Conservation (phyloP, 2,797 vertebrate genomes). For the Anguilla anguilla region DNA sequence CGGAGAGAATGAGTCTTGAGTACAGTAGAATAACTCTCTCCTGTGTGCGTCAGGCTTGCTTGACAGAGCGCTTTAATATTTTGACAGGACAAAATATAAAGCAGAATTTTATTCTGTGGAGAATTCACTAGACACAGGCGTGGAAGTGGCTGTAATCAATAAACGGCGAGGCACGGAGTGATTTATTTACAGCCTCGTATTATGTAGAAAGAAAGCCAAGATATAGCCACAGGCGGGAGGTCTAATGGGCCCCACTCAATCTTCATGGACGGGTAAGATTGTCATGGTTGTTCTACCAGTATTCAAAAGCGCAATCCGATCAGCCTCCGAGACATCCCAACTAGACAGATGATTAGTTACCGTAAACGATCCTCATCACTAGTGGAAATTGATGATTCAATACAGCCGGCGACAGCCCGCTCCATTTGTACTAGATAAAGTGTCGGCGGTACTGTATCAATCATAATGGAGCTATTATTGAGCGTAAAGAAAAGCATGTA, state of each 20-base stretch:
- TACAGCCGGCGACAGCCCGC: slow-evolving; percentile 94
- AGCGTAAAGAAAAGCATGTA: slow-evolving; percentile 94
- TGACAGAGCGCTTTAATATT: slow-evolving; percentile 95
- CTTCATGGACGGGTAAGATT: slow-evolving; percentile 89
- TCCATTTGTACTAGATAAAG: slow-evolving; percentile 95
- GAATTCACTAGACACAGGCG: slow-evolving; percentile 90
- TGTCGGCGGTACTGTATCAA: slow-evolving; percentile 90
- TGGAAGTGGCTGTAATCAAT: slow-evolving; percentile 97
- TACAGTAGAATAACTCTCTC: slow-evolving; percentile 83
- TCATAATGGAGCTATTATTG: slow-evolving; percentile 95
- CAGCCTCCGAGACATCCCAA: slow-evolving; percentile 89
- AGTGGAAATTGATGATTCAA: slow-evolving; percentile 96
- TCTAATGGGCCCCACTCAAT: slow-evolving; percentile 91
- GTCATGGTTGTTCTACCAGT: slow-evolving; percentile 87
- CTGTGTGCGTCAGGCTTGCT: slow-evolving; percentile 80
- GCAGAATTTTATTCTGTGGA: slow-evolving; percentile 93
- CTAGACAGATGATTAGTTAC: slow-evolving; percentile 96
- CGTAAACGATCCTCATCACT: slow-evolving; percentile 95
- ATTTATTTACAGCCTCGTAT: slow-evolving; percentile 94
- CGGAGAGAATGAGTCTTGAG: slow-evolving; percentile 32
- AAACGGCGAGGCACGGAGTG: slow-evolving; percentile 87
- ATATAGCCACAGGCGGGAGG: slow-evolving; percentile 86
- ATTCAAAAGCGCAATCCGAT: slow-evolving; percentile 96
- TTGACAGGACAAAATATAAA: slow-evolving; percentile 98
- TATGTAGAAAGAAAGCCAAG: slow-evolving; percentile 90